phyloP scores from a whole-genome alignment of 1,140 invertebrate species.

The Heliconius eleuchia region DNA sequence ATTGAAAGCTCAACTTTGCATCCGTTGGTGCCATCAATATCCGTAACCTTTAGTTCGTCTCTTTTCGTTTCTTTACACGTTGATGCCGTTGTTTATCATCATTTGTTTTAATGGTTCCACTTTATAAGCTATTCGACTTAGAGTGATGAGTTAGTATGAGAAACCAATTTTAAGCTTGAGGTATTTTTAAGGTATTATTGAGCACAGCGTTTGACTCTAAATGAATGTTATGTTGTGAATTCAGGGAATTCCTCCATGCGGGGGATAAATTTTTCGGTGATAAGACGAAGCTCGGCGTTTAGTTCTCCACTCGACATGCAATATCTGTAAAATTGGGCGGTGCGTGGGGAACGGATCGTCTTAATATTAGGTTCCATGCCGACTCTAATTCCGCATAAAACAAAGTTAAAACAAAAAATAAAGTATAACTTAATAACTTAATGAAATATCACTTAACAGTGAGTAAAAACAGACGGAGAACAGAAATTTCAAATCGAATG shows the following conservation, averaged over 20 bases:
- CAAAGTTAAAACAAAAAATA: no score
- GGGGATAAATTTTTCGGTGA: no score
- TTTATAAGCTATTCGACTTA: conserved; percentile 21
- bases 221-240: background rate
- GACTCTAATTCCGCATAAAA: no score
- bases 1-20: conserved; percentile 29
- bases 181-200: background rate
- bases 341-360: no score
- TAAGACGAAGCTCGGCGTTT: no score
- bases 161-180: background rate
- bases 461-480: no score
- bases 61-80: conserved; percentile 21
- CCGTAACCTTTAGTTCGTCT: background rate
- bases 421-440: no score
- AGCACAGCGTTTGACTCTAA: background rate
- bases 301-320: no score
- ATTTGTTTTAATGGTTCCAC: conserved; percentile 26
- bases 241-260: background rate
- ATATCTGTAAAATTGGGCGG: no score
- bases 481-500: no score
- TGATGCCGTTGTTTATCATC: conserved; percentile 29
- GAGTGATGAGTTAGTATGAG: background rate
- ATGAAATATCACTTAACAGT: no score
- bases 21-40: conserved; percentile 22
- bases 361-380: background rate